These are phyloP conservation scores for Oreotrochilus melanogaster DNA, from an alignment of 2,113 vertebrate genomes.

Conservation along the genomic window DNA sequence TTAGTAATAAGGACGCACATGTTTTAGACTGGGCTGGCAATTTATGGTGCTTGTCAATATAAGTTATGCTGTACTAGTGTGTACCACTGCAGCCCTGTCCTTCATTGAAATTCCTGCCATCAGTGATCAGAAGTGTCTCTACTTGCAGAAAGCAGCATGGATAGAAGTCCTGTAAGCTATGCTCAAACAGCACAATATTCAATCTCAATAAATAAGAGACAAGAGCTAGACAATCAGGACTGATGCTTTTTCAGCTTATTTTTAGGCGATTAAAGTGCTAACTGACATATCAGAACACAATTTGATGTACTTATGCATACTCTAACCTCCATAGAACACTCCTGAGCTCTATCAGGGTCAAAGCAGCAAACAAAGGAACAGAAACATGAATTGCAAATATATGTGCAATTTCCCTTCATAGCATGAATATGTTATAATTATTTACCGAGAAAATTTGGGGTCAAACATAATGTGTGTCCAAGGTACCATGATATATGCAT, in stretches of 20 bases:
- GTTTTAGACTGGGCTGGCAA: neutral
- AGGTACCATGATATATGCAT: neutral
- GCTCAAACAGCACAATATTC: neutral
- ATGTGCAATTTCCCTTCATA: neutral
- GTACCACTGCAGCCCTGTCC: neutral
- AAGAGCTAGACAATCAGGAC: neutral
- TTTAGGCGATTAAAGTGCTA: constrained; percentile 1
- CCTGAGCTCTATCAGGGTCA: neutral
- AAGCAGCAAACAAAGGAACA: neutral
- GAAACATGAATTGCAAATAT: neutral
- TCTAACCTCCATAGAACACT: neutral
- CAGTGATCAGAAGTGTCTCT: neutral
- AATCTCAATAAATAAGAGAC: neutral
- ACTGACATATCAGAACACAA: neutral
- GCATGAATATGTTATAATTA: neutral
- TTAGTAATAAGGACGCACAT: neutral
- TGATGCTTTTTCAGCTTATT: constrained; percentile 3
- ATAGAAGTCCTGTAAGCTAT: neutral
- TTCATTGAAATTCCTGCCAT: neutral
- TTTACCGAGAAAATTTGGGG: neutral
- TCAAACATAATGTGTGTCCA: neutral
- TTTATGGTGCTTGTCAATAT: neutral
- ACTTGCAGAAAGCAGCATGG: neutral
- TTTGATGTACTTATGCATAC: neutral
- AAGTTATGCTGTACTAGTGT: neutral